Base-by-base conservation (phyloP, 2,888 invertebrate species). In the Lithophane leautieri region DNA sequence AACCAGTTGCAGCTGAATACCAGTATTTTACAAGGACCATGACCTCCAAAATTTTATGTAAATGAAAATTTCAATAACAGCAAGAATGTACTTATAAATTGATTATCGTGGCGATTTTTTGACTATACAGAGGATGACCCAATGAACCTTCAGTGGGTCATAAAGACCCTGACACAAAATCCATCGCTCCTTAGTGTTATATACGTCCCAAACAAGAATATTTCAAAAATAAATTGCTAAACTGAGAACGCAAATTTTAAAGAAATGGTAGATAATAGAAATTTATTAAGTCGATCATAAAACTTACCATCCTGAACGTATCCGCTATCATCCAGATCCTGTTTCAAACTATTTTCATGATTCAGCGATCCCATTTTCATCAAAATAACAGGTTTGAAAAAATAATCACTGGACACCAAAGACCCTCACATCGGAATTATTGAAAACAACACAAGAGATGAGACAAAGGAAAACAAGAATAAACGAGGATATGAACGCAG, bases 321-420 rank as follows among this genome's bases (percentile, higher is more conserved):
- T 44, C 86, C 86, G 50, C 86, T 85, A 42, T 86, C 86, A 25
- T 86, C 60, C 44, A 94, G 70, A 19, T 93, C 94, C n/a, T 82
- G 88, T 70, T 90, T 91, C 3, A 77, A 50, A 9, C 88, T 90
- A 69, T 83, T 87, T 73, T 91, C 93, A 50, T 88, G 86, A 74
- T 89, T 87, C 70, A 90, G 72, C 42, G 92, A 89, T 54, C 89
- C 93, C 95, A 95, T 95, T 91, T 90, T 91, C 70, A 54, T 22
- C 22, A 34, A 73, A 79, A 75, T 69, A 79, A 74, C 60, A 50
- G 47, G 67, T 68, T 68, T n/a, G 22, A 40, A 52, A 71, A 72
- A 76, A 75, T 81, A 80, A 75, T 73, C 71, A 62, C 58, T 44
- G 54, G 61, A 68, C 75, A 76, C 70, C 12, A 82, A 73, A 77